Conservation (phyloP, 2,888 invertebrate species). For the Dugesia japonica region DNA sequence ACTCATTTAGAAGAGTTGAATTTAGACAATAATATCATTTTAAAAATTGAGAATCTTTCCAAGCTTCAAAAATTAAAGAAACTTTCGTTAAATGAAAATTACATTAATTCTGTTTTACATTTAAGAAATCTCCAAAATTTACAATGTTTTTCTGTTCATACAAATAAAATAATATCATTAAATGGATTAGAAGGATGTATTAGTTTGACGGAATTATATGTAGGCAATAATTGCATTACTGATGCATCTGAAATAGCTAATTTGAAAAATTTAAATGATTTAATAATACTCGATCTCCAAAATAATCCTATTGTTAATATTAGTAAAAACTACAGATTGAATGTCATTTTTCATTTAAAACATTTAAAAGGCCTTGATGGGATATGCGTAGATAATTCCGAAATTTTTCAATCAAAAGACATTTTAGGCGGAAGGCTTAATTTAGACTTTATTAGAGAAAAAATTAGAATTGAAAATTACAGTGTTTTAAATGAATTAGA, state of each 20-base stretch:
- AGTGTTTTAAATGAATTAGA: conserved; percentile 45
- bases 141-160: conserved; percentile 42
- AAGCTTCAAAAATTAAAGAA: background rate
- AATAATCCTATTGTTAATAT: conserved; percentile 44
- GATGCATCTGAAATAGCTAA: conserved; percentile 45
- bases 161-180: conserved; percentile 42
- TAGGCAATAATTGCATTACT: conserved; percentile 43
- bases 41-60: conserved; percentile 31
- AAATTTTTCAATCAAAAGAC: conserved; percentile 41
- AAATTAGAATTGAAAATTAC: conserved; percentile 43
- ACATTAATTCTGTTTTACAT: conserved; percentile 22
- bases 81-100: conserved; percentile 23
- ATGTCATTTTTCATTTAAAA: conserved; percentile 47
- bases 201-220: conserved; percentile 44
- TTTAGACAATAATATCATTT: conserved; percentile 43
- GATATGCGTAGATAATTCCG: conserved; percentile 39
- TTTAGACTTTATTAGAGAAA: conserved; percentile 46
- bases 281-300: conserved; percentile 45
- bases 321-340: conserved; percentile 45
- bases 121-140: conserved; percentile 38
- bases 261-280: conserved; percentile 42
- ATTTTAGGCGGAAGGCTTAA: conserved; percentile 47
- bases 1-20: conserved; percentile 44
- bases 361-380: conserved; percentile 46
- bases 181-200: conserved; percentile 40